Conservation (phyloP, 2,888 invertebrate species). For the Serrognathus titanus region DNA sequence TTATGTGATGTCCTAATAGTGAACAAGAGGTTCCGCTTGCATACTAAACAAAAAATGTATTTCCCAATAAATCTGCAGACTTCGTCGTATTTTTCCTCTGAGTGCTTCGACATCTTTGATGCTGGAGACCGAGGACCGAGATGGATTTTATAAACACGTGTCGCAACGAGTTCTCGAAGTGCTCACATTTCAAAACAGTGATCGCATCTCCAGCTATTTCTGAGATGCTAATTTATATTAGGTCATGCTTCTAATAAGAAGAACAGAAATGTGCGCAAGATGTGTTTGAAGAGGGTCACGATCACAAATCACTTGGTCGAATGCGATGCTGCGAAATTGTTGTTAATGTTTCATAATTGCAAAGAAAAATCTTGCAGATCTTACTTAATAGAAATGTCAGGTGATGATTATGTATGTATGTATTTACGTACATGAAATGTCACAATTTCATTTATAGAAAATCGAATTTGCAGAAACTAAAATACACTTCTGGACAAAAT, state of each 20-base stretch:
- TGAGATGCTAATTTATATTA: conserved; percentile 14
- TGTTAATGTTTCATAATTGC: conserved; percentile 1
- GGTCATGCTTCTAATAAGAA: conserved; percentile 17
- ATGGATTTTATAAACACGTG: conserved; percentile 4
- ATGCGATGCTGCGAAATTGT: conserved; percentile 11
- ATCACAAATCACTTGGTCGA: neutral
- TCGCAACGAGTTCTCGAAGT: conserved; percentile 17
- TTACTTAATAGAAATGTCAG: too few relatives aligned
- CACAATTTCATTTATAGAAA: too few relatives aligned
- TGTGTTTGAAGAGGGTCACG: neutral
- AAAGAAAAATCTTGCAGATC: neutral
- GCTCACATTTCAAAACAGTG: conserved; percentile 19
- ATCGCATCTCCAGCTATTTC: conserved; percentile 15
- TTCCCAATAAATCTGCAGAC: too few relatives aligned
- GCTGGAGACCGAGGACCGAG: neutral
- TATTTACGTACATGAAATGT: too few relatives aligned
- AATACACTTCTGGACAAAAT: too few relatives aligned
- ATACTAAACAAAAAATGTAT: too few relatives aligned
- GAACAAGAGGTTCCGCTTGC: too few relatives aligned
- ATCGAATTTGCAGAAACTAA: too few relatives aligned
- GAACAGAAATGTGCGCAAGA: conserved; percentile 2
- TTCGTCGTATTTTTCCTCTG: too few relatives aligned
- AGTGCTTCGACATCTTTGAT: too few relatives aligned
- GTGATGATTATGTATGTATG: too few relatives aligned
- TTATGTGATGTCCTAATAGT: too few relatives aligned